Percentiles rank a stretch among this genome's conserved stretches.
phyloP scores from a whole-genome alignment of 64 coral and sea anemone species.

The Hydrozoanthus tunicans region DNA sequence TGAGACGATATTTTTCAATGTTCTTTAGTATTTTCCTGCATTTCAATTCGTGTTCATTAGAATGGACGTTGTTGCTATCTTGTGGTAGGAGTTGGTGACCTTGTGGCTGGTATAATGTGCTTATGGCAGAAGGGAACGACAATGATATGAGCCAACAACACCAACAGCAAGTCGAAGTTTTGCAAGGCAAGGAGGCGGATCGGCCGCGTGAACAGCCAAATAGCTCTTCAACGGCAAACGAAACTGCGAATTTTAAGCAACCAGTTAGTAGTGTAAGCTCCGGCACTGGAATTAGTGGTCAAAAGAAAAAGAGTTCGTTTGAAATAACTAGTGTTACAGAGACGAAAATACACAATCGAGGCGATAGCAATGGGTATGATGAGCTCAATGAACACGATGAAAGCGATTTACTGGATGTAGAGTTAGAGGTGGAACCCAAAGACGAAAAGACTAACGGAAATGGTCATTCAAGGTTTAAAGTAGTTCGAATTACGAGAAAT shows the following conservation, averaged over 20 bases:
- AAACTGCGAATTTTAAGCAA: constrained; percentile 60
- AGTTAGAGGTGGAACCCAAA: constrained; percentile 66
- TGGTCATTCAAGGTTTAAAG: constrained; percentile 94
- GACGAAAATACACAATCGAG: constrained; percentile 83
- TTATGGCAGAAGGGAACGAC: constrained; percentile 91
- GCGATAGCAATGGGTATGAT: constrained; percentile 94
- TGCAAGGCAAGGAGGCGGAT: constrained; percentile 98
- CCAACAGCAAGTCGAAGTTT: constrained; percentile 74
- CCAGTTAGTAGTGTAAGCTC: constrained; percentile 33
- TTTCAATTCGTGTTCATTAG: constrained; percentile 55
- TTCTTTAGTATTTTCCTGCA: constrained; percentile 70
- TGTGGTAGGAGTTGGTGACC: constrained; percentile 40
- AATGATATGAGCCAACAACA: constrained; percentile 99
- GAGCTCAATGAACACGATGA: constrained; percentile 96
- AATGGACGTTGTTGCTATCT: constrained; percentile 79
- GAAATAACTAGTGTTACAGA: constrained; percentile 97
- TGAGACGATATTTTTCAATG: constrained; percentile 65
- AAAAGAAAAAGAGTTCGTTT: constrained; percentile 96
- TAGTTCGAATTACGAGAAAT: constrained; percentile 92
- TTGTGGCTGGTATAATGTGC: constrained; percentile 65
- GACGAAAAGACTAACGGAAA: constrained; percentile 87
- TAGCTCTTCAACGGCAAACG: constrained; percentile 57
- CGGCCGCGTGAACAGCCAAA: constrained; percentile 80
- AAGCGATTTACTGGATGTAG: constrained; percentile 77
- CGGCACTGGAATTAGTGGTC: constrained; percentile 49